Conservation (phyloP, 2,888 invertebrate species). For the Tuberolachnus salignus region DNA sequence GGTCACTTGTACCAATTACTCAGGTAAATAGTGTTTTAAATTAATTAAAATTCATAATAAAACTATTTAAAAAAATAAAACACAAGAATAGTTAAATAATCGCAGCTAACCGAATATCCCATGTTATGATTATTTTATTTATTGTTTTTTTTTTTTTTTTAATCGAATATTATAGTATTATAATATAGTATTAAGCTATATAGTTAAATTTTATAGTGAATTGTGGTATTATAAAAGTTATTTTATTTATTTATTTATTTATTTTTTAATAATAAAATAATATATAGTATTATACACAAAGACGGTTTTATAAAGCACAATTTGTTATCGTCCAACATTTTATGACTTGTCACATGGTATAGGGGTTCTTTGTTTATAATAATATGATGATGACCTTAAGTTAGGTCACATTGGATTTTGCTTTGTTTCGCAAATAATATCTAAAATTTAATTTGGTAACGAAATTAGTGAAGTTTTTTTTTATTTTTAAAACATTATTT, state of each 20-base stretch:
- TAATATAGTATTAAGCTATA: too few species aligned
- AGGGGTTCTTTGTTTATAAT: slow-evolving; percentile 31
- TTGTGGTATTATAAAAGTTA: background rate
- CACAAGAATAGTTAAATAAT: too few species aligned
- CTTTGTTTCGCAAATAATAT: slow-evolving; percentile 34
- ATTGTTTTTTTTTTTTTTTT: too few species aligned
- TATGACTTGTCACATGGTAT: slow-evolving; percentile 29
- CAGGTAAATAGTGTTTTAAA: too few species aligned
- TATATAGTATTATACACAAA: slow-evolving; percentile 20
- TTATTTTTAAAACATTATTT: slow-evolving; percentile 30
- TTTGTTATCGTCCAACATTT: slow-evolving; percentile 36
- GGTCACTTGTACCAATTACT: background rate
- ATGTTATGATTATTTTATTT: too few species aligned
- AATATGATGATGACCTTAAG: slow-evolving; percentile 18
- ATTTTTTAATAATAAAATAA: slow-evolving; percentile 4
- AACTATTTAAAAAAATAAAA: too few species aligned
- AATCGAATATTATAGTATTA: too few species aligned
- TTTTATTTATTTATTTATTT: background rate
- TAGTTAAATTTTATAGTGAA: too few species aligned
- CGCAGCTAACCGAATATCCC: too few species aligned
- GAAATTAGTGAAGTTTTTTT: slow-evolving; percentile 36
- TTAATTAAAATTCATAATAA: too few species aligned
- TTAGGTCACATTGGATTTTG: slow-evolving; percentile 27
- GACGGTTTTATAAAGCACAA: slow-evolving; percentile 4
- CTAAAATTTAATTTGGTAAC: slow-evolving; percentile 42